A percentile compares a stretch with the other conserved stretches of the same genome.
phyloP scores from a whole-genome alignment of 2,113 vertebrate species.

The Tenebrosternarchus preto region DNA sequence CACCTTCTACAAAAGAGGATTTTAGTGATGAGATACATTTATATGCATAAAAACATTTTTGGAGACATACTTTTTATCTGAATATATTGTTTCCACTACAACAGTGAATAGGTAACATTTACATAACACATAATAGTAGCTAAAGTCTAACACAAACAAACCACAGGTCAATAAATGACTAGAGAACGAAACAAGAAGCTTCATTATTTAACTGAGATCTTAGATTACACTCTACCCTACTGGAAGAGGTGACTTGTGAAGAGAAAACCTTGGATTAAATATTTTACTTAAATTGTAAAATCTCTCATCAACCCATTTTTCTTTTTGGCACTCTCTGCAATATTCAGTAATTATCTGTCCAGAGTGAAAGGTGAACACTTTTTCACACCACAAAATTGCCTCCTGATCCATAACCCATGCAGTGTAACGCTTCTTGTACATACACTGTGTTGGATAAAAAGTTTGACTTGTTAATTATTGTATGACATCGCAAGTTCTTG shows the following conservation, averaged over 20 bases:
- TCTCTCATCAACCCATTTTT: not conserved
- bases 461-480: slow-evolving; percentile 13
- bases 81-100: not conserved
- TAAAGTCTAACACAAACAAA: slow-evolving; percentile 37
- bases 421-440: not conserved
- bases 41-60: not conserved
- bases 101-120: not conserved
- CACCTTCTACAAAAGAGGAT: too few species aligned
- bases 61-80: not conserved
- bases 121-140: slow-evolving; percentile 17
- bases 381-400: not conserved
- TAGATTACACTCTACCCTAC: not conserved
- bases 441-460: not conserved
- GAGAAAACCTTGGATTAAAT: not conserved
- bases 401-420: not conserved
- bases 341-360: not conserved
- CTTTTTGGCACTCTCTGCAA: not conserved
- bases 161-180: slow-evolving; percentile 5
- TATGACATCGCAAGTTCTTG: not conserved
- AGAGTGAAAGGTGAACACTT: not conserved
- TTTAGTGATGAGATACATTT: too few species aligned
- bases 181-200: slow-evolving; percentile 6
- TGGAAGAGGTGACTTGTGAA: slow-evolving; percentile 2
- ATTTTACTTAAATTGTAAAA: not conserved
- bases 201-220: slow-evolving; percentile 26